These are phyloP conservation scores for Labroides dimidiatus DNA, from an alignment of 2,797 vertebrate genomes.

Conservation along the genomic window DNA sequence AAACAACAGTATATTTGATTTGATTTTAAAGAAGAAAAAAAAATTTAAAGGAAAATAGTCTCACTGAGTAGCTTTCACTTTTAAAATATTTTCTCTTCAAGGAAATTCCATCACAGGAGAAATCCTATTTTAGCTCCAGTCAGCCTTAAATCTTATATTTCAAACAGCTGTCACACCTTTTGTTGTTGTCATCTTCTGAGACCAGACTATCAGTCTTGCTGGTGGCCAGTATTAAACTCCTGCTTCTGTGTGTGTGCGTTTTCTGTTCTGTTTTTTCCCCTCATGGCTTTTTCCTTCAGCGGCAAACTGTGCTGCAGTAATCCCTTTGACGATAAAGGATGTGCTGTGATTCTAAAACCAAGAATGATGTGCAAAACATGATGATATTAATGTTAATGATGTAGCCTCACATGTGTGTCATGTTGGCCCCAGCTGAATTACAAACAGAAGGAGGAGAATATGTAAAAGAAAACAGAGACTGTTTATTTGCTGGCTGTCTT, in stretches of 20 bases:
- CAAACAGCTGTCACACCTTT: slow-evolving; percentile 24
- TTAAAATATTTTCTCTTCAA: slow-evolving; percentile 1
- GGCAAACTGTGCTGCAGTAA: slow-evolving; percentile 22
- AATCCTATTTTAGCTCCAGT: slow-evolving; percentile 6
- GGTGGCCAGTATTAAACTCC: slow-evolving; percentile 27
- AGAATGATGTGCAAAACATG: slow-evolving; percentile 20
- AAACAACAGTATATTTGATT: too few relatives aligned
- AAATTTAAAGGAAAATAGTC: too few relatives aligned
- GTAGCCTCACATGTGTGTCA: background rate
- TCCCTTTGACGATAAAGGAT: slow-evolving; percentile 13
- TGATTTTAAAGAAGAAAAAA: too few relatives aligned
- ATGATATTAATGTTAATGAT: slow-evolving; percentile 4
- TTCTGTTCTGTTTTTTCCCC: slow-evolving; percentile 24
- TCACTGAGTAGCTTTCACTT: too few relatives aligned
- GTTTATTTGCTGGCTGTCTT: slow-evolving; percentile 3
- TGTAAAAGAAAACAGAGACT: background rate
- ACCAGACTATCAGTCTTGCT: slow-evolving; percentile 39
- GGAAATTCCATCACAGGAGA: slow-evolving; percentile 15
- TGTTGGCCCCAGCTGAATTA: slow-evolving; percentile 18
- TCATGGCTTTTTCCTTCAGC: slow-evolving; percentile 18
- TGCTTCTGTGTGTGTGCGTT: background rate
- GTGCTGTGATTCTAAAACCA: slow-evolving; percentile 22
- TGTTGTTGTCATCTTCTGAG: slow-evolving; percentile 34
- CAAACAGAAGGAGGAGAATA: slow-evolving; percentile 7
- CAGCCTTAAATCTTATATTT: slow-evolving; percentile 9